Percentiles rank a stretch among this genome's conserved stretches.
phyloP scores from a whole-genome alignment of 2,888 invertebrate genomes.

The Idaea straminata region DNA sequence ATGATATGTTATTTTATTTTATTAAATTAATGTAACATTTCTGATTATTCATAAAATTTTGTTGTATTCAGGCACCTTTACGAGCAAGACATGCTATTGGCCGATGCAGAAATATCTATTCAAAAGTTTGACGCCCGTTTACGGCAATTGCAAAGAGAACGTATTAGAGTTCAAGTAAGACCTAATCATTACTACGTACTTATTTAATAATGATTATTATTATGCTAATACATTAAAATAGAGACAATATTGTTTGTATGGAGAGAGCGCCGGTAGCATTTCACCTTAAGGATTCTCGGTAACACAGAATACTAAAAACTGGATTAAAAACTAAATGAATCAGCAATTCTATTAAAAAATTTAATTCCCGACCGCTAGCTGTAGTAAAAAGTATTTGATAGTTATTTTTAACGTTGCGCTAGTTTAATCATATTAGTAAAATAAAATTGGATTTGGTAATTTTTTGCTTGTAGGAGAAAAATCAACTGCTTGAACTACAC shows the following conservation, averaged over 20 bases:
- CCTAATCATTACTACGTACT: slow-evolving; percentile 15
- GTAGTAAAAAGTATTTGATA: too few relatives aligned
- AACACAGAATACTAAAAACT: too few relatives aligned
- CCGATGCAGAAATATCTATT: slow-evolving; percentile 79
- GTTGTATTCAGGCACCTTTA: slow-evolving; percentile 68
- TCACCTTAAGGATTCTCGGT: too few relatives aligned
- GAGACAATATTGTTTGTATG: too few relatives aligned
- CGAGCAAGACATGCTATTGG: slow-evolving; percentile 84
- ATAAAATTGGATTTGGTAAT: not conserved
- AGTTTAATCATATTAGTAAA: too few relatives aligned
- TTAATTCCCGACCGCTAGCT: too few relatives aligned
- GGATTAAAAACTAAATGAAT: too few relatives aligned
- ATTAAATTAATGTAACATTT: not conserved
- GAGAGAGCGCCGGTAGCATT: too few relatives aligned
- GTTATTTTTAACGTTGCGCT: too few relatives aligned
- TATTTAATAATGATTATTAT: slow-evolving; percentile 24
- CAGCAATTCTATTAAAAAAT: too few relatives aligned
- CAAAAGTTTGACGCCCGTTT: slow-evolving; percentile 84
- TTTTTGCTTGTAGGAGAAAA: slow-evolving; percentile 50
- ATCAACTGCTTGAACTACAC: slow-evolving; percentile 81
- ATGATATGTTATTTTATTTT: not conserved
- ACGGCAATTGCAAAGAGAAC: slow-evolving; percentile 74
- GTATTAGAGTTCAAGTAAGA: slow-evolving; percentile 79
- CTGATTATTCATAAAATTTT: not conserved
- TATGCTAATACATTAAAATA: not conserved